Base-by-base conservation (phyloP, 1,140 invertebrate genomes). In the Leptinotarsa defecta region DNA sequence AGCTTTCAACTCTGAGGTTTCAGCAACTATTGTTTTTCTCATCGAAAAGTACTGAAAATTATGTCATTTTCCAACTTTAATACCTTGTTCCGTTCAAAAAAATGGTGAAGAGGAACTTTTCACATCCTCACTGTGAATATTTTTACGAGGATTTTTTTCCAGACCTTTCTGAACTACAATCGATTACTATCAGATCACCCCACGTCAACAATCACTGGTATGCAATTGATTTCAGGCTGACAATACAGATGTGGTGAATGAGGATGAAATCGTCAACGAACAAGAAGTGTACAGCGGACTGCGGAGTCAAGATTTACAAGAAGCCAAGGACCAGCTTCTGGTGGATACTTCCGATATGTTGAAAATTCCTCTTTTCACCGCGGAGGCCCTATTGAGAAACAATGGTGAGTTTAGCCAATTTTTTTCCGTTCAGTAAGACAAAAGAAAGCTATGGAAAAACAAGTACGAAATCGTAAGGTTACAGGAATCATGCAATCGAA, bases 281-380 rank as follows among this genome's bases (percentile, higher is more conserved):
- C 84, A 85, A 71, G 88, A 92, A 83, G 88, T 89, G 19, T 92
- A 92, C 83, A 89, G 88, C 79, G 91, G 92, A 1, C 82, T 93
- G 61, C 83, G 90, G 43, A 89, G 91, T 68, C 91, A 92, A 83
- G 92, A 94, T 82, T 84, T 94, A n/a, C 91, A 92, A 81, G 92
- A 93, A 84, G 91, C 91, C 34, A 93, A 93, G 83, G 92, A 93
- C 82, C 90, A 92, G 79, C 84, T 94, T 62, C 82, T 93, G 15
- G 91, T 93, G 20, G 92, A 93, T 84, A 93, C 92, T 15, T 91
- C 92, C 22, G 92, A 93, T 84, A 93, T 93, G 92, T 86, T 94
- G 13, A 90, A 92, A 81, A 89, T 93, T 52, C 91, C 91, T 3
- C 85, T 93, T 15, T 93, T 93, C 83, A 92, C 91, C 65, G 92